Evolutionary conservation across 2,113 vertebrate genomes (phyloP).

Genomic region (Elanoides forficatus): DNA sequence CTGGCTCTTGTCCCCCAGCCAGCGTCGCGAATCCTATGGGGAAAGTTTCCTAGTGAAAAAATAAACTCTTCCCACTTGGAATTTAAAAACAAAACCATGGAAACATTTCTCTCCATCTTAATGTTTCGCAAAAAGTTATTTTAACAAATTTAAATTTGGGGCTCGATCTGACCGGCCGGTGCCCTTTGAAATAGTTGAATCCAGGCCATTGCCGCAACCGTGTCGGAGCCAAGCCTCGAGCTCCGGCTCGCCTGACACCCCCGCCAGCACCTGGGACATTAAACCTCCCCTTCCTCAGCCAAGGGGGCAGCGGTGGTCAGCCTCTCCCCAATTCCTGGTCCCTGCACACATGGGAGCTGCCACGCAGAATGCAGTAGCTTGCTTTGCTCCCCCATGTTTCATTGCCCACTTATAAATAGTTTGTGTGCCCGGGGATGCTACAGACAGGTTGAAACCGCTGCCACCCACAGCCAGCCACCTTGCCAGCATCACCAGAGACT

Average conservation of each 20-base stretch:
- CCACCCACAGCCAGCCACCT: neutral
- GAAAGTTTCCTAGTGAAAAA: constrained; percentile 57
- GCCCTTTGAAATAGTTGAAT: constrained; percentile 58
- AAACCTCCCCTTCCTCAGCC: neutral
- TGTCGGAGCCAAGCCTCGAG: neutral
- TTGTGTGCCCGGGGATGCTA: neutral
- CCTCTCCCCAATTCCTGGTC: neutral
- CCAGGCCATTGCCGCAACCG: neutral
- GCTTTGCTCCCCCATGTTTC: neutral
- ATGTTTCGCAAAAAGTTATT: constrained; percentile 62
- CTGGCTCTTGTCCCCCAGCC: neutral
- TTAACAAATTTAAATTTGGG: constrained; percentile 60
- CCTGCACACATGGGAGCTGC: neutral
- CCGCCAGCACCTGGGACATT: neutral
- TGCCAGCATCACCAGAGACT: neutral
- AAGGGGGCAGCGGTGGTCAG: neutral
- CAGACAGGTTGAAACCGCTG: neutral
- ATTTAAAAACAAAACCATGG: constrained; percentile 60
- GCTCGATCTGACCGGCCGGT: neutral
- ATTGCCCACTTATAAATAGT: neutral
- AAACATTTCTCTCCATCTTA: constrained; percentile 27
- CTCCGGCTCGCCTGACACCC: neutral
- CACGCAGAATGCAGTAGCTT: neutral
- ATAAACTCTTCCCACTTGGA: constrained; percentile 52
- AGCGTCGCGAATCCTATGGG: neutral